Percentiles rank a stretch among this genome's conserved stretches.
Conservation (phyloP, 2,888 invertebrate species). For the Cryptosula pallasiana region DNA sequence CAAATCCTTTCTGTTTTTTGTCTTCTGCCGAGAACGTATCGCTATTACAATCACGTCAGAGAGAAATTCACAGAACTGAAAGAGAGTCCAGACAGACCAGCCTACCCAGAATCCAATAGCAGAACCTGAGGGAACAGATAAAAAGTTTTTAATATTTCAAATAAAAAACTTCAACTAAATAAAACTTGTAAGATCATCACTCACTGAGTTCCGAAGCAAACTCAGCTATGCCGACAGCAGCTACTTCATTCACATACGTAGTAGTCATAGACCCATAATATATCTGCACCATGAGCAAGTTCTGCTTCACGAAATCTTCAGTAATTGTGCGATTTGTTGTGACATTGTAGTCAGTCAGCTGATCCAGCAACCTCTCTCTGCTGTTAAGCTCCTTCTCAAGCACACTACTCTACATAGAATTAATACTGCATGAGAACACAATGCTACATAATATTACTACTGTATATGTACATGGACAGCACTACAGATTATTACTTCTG, state of each 20-base stretch:
- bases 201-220: background rate
- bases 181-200: background rate
- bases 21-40: background rate
- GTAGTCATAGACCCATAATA: background rate
- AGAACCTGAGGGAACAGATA: background rate
- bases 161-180: too few relatives aligned
- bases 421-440: too few relatives aligned
- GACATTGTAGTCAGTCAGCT: background rate
- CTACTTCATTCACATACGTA: background rate
- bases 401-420: background rate
- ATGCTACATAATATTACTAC: too few relatives aligned
- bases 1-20: too few relatives aligned
- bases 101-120: conserved; percentile 22
- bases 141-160: too few relatives aligned
- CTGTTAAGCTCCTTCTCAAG: background rate
- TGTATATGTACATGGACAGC: too few relatives aligned
- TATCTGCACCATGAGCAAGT: background rate
- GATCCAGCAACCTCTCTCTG: background rate
- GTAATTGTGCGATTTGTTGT: background rate
- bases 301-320: background rate
- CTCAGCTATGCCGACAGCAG: background rate
- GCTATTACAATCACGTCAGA: background rate
- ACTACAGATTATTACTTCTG: too few relatives aligned
- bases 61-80: conserved; percentile 5
- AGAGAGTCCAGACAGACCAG: background rate